Evolutionary conservation across 2,888 invertebrate genomes (phyloP).

Genomic region (Biston stratarius): DNA sequence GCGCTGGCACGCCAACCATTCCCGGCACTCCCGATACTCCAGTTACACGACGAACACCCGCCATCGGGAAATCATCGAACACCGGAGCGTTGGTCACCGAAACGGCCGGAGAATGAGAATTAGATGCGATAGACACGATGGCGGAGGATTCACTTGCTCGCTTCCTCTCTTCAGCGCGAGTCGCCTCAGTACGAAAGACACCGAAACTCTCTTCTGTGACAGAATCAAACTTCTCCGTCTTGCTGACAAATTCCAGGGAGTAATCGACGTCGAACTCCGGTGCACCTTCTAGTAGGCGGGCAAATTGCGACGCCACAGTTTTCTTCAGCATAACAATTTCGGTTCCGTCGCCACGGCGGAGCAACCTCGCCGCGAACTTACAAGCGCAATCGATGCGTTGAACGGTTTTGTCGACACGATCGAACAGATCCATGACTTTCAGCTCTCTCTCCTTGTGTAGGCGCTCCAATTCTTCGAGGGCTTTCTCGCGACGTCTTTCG

Average conservation of each 20-base stretch:
- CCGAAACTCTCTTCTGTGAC: conserved; percentile 91
- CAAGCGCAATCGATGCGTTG: conserved; percentile 95
- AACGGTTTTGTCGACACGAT: conserved; percentile 93
- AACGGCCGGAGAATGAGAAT: conserved; percentile 78
- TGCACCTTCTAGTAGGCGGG: conserved; percentile 92
- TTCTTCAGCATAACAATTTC: conserved; percentile 95
- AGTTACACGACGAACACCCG: conserved; percentile 81
- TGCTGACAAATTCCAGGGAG: conserved; percentile 93
- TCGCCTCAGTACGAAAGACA: conserved; percentile 89
- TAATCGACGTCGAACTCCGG: conserved; percentile 93
- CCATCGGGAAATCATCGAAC: conserved; percentile 90
- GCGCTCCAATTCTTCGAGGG: conserved; percentile 90
- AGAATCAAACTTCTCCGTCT: conserved; percentile 92
- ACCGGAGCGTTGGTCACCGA: conserved; percentile 90
- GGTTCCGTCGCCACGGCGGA: conserved; percentile 94
- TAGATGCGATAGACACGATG: conserved; percentile 74
- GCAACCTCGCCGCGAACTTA: conserved; percentile 92
- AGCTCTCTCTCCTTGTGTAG: conserved; percentile 94
- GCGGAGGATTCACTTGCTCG: conserved; percentile 79
- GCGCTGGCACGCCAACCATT: conserved; percentile 64
- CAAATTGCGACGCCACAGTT: conserved; percentile 91
- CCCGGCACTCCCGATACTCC: conserved; percentile 59
- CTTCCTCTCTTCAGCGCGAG: conserved; percentile 84
- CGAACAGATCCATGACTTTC: conserved; percentile 95
- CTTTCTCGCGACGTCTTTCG: conserved; percentile 92